Base-by-base conservation (phyloP, 2,888 invertebrate genomes). In the Junonia oenone region DNA sequence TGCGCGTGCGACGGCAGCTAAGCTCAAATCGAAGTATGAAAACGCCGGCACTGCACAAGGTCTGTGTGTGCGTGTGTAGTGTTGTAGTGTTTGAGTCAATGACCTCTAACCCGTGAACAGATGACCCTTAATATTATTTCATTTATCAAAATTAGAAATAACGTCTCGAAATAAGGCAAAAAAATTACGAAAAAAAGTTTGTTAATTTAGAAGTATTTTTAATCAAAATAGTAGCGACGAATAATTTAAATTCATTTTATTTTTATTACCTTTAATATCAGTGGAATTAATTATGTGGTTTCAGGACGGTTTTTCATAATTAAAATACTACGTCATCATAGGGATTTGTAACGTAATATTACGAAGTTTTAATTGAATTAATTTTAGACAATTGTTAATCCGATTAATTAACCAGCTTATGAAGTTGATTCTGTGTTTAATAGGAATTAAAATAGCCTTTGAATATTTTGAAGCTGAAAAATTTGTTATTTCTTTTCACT, bases 21-120 rank as follows among this genome's bases (percentile, higher is more conserved):
- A 89, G 62, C 76, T 89, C 62, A 89, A 90, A 69, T 77, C 89
- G 55, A 89, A 89, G 77, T 89, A 90, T 68, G 89, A 89, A 68
- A 90, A 71, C 64, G 83, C 88, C 64, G 89, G 89, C 58, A 89
- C 88, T 46, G 87, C 90, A 54, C 89, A 89, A 89, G 90, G 89
- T 90, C 73, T 68, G 88, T 68, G 47, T 59, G 59, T 62, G 55
- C 57, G 59, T 55, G 58, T 50, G 26, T 55, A 15, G 37, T 55
- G 45, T 53, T 49, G 26, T 50, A 31, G 35, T 55, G 45, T 53
- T 51, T 33, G 37, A 57, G 37, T 49, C 33, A 47, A 52, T 55
- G 29, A 45, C 29, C 43, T 26, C 22, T 51, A 35, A 26, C 11
- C 11, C 11, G 26, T 31, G 4, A 43, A 13, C 1, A 22, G 0